A percentile compares a stretch with the other conserved stretches of the same genome.
Evolutionary conservation across 2,888 invertebrate species (phyloP).

Genomic region (Vesta saturnalis): DNA sequence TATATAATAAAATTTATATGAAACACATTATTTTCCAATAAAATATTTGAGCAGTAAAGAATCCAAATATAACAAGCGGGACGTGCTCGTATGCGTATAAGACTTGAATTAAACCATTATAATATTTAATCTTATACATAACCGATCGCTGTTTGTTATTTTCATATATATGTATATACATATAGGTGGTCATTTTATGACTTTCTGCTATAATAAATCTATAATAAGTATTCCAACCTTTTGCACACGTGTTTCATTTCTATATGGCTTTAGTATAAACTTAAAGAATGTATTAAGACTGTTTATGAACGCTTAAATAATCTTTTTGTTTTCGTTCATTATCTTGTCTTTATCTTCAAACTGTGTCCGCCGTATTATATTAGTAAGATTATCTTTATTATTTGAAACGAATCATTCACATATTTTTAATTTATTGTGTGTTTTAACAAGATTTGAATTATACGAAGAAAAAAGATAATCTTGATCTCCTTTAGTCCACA

Average conservation of each 20-base stretch:
- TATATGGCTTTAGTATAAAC: constrained; percentile 31
- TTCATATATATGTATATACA: too few species aligned
- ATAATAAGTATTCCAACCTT: constrained; percentile 50
- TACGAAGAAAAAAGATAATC: too few species aligned
- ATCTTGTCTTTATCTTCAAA: too few species aligned
- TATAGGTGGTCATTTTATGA: constrained; percentile 47
- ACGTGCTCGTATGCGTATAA: constrained; percentile 54
- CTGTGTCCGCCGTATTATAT: too few species aligned
- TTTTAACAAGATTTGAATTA: too few species aligned
- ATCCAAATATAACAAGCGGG: constrained; percentile 51
- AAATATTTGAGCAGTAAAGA: constrained; percentile 48
- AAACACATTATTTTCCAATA: constrained; percentile 46
- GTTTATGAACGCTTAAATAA: constrained; percentile 19
- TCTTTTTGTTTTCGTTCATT: not conserved
- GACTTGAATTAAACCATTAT: constrained; percentile 54
- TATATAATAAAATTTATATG: constrained; percentile 42
- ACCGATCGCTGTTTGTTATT: constrained; percentile 49
- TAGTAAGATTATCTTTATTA: too few species aligned
- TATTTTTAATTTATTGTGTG: too few species aligned
- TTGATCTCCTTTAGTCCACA: too few species aligned
- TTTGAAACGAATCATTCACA: too few species aligned
- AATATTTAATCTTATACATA: constrained; percentile 50
- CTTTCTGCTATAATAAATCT: constrained; percentile 51
- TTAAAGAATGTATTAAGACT: constrained; percentile 23
- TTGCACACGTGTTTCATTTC: constrained; percentile 48